These are phyloP conservation scores for Styela plicata DNA, from an alignment of 23 tunicate genomes.

Conservation along the genomic window DNA sequence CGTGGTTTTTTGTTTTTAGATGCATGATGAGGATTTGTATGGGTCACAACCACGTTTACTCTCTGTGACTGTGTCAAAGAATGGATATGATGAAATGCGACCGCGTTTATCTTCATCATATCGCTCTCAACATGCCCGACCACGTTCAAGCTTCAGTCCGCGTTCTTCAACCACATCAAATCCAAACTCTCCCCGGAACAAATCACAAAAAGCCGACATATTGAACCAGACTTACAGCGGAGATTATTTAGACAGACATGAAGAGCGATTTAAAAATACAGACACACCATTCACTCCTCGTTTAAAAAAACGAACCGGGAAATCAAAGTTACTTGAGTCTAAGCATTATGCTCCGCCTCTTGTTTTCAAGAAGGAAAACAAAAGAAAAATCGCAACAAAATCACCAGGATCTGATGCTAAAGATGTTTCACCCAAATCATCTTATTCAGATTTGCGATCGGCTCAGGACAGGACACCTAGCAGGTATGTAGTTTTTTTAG, in stretches of 20 bases:
- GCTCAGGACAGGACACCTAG: slow-evolving; percentile 20
- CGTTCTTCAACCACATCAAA: slow-evolving; percentile 3
- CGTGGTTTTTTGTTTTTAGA: neutral
- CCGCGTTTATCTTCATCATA: slow-evolving; percentile 21
- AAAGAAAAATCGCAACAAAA: slow-evolving; percentile 12
- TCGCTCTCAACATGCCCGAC: slow-evolving; percentile 12
- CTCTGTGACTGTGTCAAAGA: slow-evolving; percentile 30
- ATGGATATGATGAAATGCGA: slow-evolving; percentile 24
- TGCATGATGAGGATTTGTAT: neutral
- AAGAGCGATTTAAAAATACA: slow-evolving; percentile 47
- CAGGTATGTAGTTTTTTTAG: slow-evolving; percentile 4
- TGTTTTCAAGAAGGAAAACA: slow-evolving; percentile 8
- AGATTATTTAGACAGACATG: slow-evolving; percentile 76
- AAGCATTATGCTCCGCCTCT: slow-evolving; percentile 83
- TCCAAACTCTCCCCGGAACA: slow-evolving; percentile 10
- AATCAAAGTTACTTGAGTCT: slow-evolving; percentile 72
- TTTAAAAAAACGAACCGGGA: slow-evolving; percentile 61
- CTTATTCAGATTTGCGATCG: neutral
- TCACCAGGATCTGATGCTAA: slow-evolving; percentile 14
- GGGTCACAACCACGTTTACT: slow-evolving; percentile 16
- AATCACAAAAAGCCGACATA: slow-evolving; percentile 27
- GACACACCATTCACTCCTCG: slow-evolving; percentile 70
- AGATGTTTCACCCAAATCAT: slow-evolving; percentile 2
- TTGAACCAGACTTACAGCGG: slow-evolving; percentile 79
- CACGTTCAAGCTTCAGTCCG: slow-evolving; percentile 6